Percentiles rank a stretch among this genome's conserved stretches.
Conservation (phyloP, 2,888 invertebrate species). For the Dolomedes plantarius region DNA sequence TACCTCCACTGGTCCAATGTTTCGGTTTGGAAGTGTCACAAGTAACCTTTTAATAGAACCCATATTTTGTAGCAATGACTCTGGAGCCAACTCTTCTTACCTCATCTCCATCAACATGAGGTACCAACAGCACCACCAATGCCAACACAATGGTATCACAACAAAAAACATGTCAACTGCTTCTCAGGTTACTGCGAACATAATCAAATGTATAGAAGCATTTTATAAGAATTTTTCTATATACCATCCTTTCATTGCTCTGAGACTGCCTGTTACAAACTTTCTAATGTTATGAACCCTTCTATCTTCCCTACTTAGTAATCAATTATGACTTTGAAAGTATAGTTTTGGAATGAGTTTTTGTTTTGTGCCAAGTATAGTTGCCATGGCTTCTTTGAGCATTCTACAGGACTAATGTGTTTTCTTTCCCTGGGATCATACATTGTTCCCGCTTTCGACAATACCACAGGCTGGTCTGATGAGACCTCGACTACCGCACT, state of each 20-base stretch:
- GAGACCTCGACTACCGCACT: neutral
- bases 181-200: slow-evolving; percentile 30
- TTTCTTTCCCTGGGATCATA: neutral
- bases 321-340: neutral
- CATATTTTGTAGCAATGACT: slow-evolving; percentile 89
- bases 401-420: neutral
- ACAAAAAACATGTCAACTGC: neutral
- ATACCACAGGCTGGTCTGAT: neutral
- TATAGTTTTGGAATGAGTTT: neutral
- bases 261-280: neutral
- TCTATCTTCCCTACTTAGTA: neutral
- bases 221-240: neutral
- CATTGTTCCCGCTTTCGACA: neutral
- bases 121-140: neutral
- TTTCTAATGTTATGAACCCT: neutral
- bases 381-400: neutral
- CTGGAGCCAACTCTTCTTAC: slow-evolving; percentile 78
- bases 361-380: neutral
- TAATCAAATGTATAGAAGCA: neutral
- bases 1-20: slow-evolving; percentile 80
- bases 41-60: slow-evolving; percentile 86
- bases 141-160: neutral
- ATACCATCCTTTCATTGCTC: neutral
- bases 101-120: slow-evolving; percentile 23
- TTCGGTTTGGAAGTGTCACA: slow-evolving; percentile 71